Evolutionary conservation across 2,888 invertebrate species (phyloP).

Genomic region (Glaucopsyche alexis): DNA sequence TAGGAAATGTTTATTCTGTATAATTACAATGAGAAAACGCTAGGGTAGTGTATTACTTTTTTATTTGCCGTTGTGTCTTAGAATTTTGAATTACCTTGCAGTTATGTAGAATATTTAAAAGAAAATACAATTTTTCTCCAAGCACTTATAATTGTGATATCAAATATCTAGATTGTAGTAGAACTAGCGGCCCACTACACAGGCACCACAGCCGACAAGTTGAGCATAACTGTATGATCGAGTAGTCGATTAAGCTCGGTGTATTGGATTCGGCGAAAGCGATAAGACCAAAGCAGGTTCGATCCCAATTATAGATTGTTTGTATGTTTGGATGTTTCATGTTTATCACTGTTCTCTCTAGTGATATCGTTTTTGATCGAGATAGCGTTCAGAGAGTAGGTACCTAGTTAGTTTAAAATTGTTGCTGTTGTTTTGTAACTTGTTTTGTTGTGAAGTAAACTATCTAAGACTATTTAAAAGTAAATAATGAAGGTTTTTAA

Average conservation of each 20-base stretch:
- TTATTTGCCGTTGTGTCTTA: no score
- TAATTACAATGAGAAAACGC: no score
- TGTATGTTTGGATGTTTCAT: background rate
- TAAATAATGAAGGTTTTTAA: no score
- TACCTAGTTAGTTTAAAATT: background rate
- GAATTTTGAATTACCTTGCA: no score
- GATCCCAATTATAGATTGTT: slow-evolving; percentile 30
- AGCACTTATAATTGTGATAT: no score
- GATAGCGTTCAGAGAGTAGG: background rate
- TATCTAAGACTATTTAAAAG: no score
- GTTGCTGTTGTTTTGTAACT: background rate
- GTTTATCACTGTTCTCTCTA: background rate
- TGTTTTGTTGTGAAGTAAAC: background rate
- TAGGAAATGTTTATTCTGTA: no score
- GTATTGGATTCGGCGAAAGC: slow-evolving; percentile 27
- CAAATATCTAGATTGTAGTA: background rate
- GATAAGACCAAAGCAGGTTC: slow-evolving; percentile 17
- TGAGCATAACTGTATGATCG: slow-evolving; percentile 14
- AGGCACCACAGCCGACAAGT: background rate
- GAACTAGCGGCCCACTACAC: background rate
- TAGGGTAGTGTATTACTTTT: no score
- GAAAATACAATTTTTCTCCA: no score
- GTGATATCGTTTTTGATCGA: background rate
- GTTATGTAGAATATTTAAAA: no score
- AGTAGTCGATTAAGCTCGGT: slow-evolving; percentile 27